A percentile compares a stretch with the other conserved stretches of the same genome.
These are phyloP conservation scores for Heliconius hermathena DNA, from an alignment of 1,140 invertebrate genomes.

Conservation along the genomic window DNA sequence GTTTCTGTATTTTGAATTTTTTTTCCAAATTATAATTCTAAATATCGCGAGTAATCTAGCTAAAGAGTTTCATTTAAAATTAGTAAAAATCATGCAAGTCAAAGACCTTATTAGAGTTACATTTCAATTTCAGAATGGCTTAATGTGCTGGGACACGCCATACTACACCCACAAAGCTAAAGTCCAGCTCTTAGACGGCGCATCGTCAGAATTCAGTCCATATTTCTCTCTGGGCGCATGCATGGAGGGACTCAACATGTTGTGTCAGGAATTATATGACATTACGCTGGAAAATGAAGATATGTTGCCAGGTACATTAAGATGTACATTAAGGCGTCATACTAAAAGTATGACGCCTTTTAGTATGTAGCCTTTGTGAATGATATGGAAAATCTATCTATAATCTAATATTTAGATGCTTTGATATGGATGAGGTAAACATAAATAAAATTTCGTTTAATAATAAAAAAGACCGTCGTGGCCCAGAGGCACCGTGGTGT, in stretches of 20 bases:
- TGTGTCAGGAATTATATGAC: constrained; percentile 91
- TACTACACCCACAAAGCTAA: constrained; percentile 90
- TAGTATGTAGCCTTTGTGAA: too few species aligned
- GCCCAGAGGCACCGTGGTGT: too few species aligned
- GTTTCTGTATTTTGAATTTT: too few species aligned
- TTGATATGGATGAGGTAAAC: too few species aligned
- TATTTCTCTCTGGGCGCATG: constrained; percentile 97
- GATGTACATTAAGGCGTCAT: too few species aligned
- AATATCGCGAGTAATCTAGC: too few species aligned
- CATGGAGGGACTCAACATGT: constrained; percentile 96
- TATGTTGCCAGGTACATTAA: constrained; percentile 80
- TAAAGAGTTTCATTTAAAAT: background rate
- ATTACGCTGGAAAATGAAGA: constrained; percentile 89
- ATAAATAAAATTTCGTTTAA: too few species aligned
- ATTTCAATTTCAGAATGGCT: constrained; percentile 39
- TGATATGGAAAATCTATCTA: too few species aligned
- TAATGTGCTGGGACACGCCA: constrained; percentile 92
- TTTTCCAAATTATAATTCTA: too few species aligned
- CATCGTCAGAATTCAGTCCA: constrained; percentile 88
- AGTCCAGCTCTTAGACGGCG: constrained; percentile 85
- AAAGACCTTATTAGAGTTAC: background rate
- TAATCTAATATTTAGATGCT: too few species aligned
- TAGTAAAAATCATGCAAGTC: background rate
- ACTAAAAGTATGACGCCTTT: too few species aligned
- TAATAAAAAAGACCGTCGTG: too few species aligned